These are phyloP conservation scores for Drosophila pseudoananassae DNA, from an alignment of 1,140 invertebrate species.

Conservation along the genomic window DNA sequence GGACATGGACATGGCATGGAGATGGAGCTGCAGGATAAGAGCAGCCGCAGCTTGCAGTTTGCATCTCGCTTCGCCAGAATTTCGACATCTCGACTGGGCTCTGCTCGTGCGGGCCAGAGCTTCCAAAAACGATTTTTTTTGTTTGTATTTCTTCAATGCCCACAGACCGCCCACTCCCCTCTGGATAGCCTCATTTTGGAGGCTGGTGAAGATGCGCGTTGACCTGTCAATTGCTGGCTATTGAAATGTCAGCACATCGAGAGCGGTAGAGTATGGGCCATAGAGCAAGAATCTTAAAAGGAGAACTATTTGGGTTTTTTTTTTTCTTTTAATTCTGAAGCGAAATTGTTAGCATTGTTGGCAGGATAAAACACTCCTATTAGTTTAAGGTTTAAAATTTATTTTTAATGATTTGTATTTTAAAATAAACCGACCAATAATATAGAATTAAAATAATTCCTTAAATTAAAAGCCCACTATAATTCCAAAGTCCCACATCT, in stretches of 20 bases:
- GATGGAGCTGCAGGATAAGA: constrained; percentile 42
- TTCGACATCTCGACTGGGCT: constrained; percentile 44
- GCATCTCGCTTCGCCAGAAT: constrained; percentile 58
- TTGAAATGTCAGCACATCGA: constrained; percentile 82
- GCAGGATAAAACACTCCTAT: not conserved
- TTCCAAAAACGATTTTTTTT: constrained; percentile 3
- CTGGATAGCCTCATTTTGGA: constrained; percentile 4
- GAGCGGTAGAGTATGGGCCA: constrained; percentile 22
- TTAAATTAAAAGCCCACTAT: not conserved
- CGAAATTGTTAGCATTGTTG: not conserved
- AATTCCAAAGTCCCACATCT: too few relatives aligned
- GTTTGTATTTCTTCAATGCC: not conserved
- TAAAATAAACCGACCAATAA: not conserved
- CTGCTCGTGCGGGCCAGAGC: constrained; percentile 47
- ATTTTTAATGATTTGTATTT: not conserved
- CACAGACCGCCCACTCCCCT: not conserved
- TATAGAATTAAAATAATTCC: too few relatives aligned
- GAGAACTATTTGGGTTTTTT: not conserved
- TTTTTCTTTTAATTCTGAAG: not conserved
- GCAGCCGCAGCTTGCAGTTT: constrained; percentile 32
- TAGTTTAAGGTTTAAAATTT: not conserved
- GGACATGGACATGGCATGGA: constrained; percentile 35
- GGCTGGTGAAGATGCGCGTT: constrained; percentile 69
- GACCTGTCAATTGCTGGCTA: constrained; percentile 84
- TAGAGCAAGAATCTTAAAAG: not conserved